phyloP scores from a whole-genome alignment of 2,888 invertebrate genomes.

The Epirrhoe alternata region DNA sequence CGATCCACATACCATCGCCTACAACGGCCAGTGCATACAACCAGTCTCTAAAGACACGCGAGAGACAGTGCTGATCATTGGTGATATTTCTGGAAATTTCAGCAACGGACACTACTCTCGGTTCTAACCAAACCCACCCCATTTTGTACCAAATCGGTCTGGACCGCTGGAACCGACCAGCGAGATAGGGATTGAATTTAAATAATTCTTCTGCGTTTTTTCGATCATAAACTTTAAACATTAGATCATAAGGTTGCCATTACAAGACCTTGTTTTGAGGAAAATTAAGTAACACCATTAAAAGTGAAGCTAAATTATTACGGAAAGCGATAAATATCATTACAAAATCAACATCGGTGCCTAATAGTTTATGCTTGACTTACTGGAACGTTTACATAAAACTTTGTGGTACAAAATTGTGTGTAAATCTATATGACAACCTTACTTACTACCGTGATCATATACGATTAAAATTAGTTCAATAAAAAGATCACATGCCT shows the following conservation, averaged over 20 bases:
- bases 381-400: constrained; percentile 24
- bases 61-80: constrained; percentile 80
- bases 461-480: constrained; percentile 13
- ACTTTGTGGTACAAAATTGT: constrained; percentile 29
- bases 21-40: constrained; percentile 79
- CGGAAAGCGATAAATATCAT: constrained; percentile 21
- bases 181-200: constrained; percentile 59
- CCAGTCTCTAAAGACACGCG: constrained; percentile 68
- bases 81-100: constrained; percentile 80
- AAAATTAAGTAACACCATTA: constrained; percentile 25
- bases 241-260: constrained; percentile 73
- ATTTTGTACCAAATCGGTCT: constrained; percentile 63
- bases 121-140: constrained; percentile 56
- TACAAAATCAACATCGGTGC: constrained; percentile 17
- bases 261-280: constrained; percentile 46
- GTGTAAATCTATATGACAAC: constrained; percentile 63
- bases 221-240: constrained; percentile 66
- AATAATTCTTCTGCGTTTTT: constrained; percentile 36
- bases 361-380: constrained; percentile 14
- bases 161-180: constrained; percentile 69
- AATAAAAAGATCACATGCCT: constrained; percentile 10
- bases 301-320: constrained; percentile 4
- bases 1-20: constrained; percentile 85
- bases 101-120: constrained; percentile 81
- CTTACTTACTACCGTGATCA: constrained; percentile 59